Conservation (phyloP, 2,797 vertebrate genomes). For the Coluber constrictor region DNA sequence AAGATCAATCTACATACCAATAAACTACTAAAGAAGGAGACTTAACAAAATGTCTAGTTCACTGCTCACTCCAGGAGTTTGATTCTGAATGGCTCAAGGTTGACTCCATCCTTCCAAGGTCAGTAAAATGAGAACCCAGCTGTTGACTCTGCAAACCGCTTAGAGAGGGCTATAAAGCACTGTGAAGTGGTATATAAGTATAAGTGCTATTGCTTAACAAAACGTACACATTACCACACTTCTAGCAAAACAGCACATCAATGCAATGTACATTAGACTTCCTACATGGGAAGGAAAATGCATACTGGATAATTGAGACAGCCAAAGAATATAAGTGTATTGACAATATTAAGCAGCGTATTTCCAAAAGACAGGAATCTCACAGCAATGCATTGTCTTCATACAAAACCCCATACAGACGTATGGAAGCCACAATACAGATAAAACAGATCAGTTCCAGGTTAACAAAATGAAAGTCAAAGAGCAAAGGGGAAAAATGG, state of each 20-base stretch:
- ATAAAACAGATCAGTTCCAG: too few relatives aligned
- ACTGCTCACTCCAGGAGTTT: too few relatives aligned
- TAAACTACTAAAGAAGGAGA: not conserved
- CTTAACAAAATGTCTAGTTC: too few relatives aligned
- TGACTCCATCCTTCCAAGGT: too few relatives aligned
- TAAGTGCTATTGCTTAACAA: too few relatives aligned
- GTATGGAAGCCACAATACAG: too few relatives aligned
- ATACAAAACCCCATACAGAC: not conserved
- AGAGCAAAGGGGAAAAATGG: not conserved
- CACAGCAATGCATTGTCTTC: not conserved
- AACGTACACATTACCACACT: not conserved
- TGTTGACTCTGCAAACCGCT: too few relatives aligned
- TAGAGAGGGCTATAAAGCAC: too few relatives aligned
- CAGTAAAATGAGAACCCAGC: too few relatives aligned
- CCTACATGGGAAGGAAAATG: not conserved
- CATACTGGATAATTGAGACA: not conserved
- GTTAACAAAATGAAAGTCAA: not conserved
- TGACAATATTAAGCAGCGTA: not conserved
- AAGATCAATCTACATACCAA: not conserved
- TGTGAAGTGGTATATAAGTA: too few relatives aligned
- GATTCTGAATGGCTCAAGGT: too few relatives aligned
- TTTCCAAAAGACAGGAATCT: not conserved
- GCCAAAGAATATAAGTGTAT: not conserved
- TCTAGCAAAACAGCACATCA: not conserved
- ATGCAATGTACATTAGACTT: not conserved